These are phyloP conservation scores for Myotis daubentonii DNA, from an alignment of 2,797 vertebrate genomes.

Conservation along the genomic window DNA sequence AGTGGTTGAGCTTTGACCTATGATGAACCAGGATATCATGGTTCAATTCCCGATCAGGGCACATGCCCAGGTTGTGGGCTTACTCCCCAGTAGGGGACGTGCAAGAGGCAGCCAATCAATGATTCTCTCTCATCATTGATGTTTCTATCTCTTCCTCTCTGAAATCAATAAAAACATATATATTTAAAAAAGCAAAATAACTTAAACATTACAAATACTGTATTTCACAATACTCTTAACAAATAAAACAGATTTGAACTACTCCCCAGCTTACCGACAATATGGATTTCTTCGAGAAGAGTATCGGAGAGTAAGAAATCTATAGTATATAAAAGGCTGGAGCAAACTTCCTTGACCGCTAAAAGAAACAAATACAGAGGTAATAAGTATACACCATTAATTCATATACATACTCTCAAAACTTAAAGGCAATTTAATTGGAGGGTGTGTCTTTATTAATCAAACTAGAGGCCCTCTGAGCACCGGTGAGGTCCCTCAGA, in stretches of 20 bases:
- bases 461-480: background rate
- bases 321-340: conserved; percentile 98
- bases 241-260: conserved; percentile 52
- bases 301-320: conserved; percentile 98
- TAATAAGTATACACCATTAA: conserved; percentile 36
- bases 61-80: no score
- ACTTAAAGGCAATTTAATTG: conserved; percentile 11
- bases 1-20: no score
- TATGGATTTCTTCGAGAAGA: conserved; percentile 98
- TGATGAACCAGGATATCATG: no score
- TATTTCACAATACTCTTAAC: background rate
- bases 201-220: background rate
- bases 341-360: conserved; percentile 98
- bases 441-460: conserved; percentile 12
- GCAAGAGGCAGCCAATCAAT: no score
- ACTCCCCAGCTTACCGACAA: conserved; percentile 91
- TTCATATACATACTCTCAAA: conserved; percentile 25
- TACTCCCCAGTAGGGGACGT: no score
- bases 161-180: no score
- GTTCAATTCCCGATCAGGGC: no score
- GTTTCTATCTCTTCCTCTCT: no score
- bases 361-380: conserved; percentile 73
- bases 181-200: conserved; percentile 6
- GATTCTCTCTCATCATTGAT: no score
- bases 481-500: no score